Conservation (phyloP, 2,113 vertebrate species). For the Corythaixoides concolor region DNA sequence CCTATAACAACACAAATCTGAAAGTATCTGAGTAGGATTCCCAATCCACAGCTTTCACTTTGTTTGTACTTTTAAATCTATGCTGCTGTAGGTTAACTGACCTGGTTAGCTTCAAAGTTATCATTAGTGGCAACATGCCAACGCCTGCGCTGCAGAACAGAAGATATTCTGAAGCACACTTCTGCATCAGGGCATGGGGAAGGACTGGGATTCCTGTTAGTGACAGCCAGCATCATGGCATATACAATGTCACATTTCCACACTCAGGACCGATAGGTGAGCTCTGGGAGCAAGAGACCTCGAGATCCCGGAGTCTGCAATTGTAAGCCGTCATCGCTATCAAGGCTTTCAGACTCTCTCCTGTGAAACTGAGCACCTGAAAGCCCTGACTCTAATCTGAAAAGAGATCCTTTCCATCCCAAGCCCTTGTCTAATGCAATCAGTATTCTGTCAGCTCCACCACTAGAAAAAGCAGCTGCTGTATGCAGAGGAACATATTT, state of each 20-base stretch:
- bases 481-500: not conserved
- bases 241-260: accelerated
- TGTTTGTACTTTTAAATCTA: not conserved
- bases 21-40: not conserved
- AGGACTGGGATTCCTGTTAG: not conserved
- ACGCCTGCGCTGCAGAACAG: accelerated
- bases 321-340: accelerated
- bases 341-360: not conserved
- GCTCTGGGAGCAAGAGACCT: not conserved
- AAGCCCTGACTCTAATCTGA: not conserved
- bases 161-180: not conserved
- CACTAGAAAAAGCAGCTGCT: slow-evolving; percentile 25
- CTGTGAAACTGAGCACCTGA: not conserved
- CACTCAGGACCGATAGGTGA: not conserved
- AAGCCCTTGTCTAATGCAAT: not conserved
- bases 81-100: not conserved
- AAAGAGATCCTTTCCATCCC: not conserved
- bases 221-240: not conserved
- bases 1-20: not conserved
- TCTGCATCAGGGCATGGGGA: not conserved
- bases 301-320: not conserved
- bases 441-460: slow-evolving; percentile 30
- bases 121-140: not conserved
- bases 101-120: not conserved
- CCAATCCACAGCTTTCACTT: not conserved